Percentiles rank a stretch among this genome's conserved stretches.
phyloP scores from a whole-genome alignment of 2,113 vertebrate species.

The Cettia cetti region DNA sequence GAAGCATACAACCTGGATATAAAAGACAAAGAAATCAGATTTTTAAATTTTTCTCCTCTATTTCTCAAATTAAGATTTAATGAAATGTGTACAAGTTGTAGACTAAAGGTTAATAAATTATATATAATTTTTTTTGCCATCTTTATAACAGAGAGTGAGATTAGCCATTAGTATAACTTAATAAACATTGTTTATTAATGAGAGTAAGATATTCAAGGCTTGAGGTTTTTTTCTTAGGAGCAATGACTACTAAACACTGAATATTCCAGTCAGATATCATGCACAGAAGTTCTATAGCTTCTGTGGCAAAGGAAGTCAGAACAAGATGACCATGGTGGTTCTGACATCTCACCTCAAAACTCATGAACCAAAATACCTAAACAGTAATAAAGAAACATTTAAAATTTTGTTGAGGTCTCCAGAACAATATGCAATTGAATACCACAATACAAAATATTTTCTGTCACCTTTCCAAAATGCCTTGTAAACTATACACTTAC shows the following conservation, averaged over 20 bases:
- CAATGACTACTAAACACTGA: background rate
- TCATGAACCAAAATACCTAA: background rate
- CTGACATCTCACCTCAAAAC: background rate
- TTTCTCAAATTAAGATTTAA: background rate
- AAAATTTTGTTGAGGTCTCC: background rate
- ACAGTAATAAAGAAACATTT: background rate
- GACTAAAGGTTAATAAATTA: background rate
- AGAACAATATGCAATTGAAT: background rate
- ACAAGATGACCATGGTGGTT: background rate
- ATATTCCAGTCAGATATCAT: background rate
- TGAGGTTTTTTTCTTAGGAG: background rate
- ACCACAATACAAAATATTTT: background rate
- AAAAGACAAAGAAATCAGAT: background rate
- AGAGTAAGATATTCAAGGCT: background rate
- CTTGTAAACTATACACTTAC: background rate
- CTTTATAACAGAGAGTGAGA: background rate
- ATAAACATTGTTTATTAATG: background rate
- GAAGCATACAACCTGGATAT: background rate
- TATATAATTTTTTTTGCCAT: background rate
- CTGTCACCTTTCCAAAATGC: background rate
- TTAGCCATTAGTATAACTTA: background rate
- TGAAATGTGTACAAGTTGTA: background rate
- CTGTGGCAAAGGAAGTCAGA: background rate
- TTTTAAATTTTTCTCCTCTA: background rate
- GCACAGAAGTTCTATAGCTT: background rate